Base-by-base conservation (phyloP, 23 tunicate genomes). In the Pegea sp. region DNA sequence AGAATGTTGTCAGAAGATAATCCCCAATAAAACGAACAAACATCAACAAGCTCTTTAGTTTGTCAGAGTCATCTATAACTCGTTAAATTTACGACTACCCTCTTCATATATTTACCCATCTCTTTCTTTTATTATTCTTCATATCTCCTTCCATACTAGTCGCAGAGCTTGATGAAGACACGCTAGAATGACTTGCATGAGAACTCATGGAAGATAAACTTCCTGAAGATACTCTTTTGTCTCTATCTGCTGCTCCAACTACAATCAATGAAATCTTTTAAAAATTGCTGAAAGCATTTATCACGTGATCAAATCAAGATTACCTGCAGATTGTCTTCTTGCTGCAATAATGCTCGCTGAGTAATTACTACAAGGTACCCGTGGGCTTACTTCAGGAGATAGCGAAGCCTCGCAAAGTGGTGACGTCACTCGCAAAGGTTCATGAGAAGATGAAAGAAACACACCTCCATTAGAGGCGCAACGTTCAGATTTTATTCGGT, bases 161-260 rank as follows among this genome's bases (percentile, higher is more conserved):
- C 19, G 69, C 64, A 6, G 92, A 67, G 34, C 72, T 59, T 22
- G 72, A 56, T 5, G 72, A 64, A 19, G 92, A 78, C 42, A 63
- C 68, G 71, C 92, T 78, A 48, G 69, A 62, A 33, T 78, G 77
- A 54, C 77, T 78, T 1, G 69, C 74, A 64, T 78, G 92, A 58
- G 92, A 78, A 60, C 92, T 78, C 68, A 78, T 69, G 66, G 71
- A 63, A 24, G 92, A 78, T 28, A 78, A 22, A 60, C 92, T 78
- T 70, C 92, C 92, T 59, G 92, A 78, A 31, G 92, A 78, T 5
- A 69, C 62, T 54, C 92, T 68, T 44, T 78, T 78, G 49, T 54
- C 56, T 30, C 59, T n/a, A 5, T 31, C 34, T 38, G 16, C 16
- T 38, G 46, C 46, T 11, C 46, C 46, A 8, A 16, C 46, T n/a